These are phyloP conservation scores for Ceratina australensis DNA, from an alignment of 1,140 invertebrate species.

Conservation along the genomic window DNA sequence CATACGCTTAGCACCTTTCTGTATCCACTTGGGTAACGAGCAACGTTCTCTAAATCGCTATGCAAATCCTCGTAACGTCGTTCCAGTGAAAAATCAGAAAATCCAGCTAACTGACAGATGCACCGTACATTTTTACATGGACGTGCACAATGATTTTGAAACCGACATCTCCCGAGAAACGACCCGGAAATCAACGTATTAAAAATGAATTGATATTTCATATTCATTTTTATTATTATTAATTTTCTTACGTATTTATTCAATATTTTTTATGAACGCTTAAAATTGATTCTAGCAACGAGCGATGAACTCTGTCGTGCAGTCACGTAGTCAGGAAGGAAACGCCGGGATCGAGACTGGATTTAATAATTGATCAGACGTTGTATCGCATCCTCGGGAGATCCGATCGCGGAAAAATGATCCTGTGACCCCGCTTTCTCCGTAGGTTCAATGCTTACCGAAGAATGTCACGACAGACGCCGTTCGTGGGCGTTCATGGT, in stretches of 20 bases:
- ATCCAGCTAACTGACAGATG: not conserved
- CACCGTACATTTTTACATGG: no score
- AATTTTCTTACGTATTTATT: no score
- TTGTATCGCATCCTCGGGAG: slow-evolving; percentile 45
- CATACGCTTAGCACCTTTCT: slow-evolving; percentile 76
- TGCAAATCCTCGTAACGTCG: slow-evolving; percentile 21
- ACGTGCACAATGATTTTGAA: no score
- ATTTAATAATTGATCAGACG: slow-evolving; percentile 14
- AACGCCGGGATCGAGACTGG: no score
- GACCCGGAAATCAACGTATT: no score
- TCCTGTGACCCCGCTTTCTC: slow-evolving; percentile 76
- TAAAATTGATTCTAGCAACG: no score
- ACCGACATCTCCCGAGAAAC: no score
- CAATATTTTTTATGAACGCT: no score
- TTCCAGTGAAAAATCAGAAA: not conserved
- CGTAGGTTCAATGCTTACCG: slow-evolving; percentile 29
- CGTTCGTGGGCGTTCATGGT: not conserved
- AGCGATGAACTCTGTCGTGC: no score
- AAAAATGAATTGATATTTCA: no score
- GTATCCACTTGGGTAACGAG: slow-evolving; percentile 73
- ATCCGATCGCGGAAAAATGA: slow-evolving; percentile 63
- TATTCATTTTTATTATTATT: no score
- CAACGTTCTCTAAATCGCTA: slow-evolving; percentile 42
- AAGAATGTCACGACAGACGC: slow-evolving; percentile 45
- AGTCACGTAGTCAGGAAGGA: no score